These are phyloP conservation scores for Seriola rivoliana DNA, from an alignment of 2,113 vertebrate species.

Conservation along the genomic window DNA sequence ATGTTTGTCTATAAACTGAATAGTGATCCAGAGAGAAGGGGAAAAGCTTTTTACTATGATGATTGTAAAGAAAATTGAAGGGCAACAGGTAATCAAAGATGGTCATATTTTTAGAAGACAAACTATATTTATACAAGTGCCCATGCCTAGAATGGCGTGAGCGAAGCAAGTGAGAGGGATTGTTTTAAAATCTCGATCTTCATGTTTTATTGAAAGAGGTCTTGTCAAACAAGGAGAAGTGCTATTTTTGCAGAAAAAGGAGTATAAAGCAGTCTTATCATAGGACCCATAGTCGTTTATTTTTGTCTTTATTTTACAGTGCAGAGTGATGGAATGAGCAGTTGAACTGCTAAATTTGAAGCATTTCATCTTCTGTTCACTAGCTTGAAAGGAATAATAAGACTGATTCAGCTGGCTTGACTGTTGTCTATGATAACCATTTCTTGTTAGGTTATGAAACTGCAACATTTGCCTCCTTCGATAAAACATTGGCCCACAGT, in stretches of 20 bases:
- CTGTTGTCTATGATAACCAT: constrained; percentile 63
- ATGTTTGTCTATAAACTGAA: constrained; percentile 63
- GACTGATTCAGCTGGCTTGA: constrained; percentile 61
- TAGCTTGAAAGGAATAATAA: constrained; percentile 59
- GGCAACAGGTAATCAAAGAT: constrained; percentile 70
- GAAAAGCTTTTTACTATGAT: constrained; percentile 63
- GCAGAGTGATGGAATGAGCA: constrained; percentile 70
- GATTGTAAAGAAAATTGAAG: constrained; percentile 69
- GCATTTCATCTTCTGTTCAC: constrained; percentile 67
- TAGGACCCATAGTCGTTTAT: constrained; percentile 64
- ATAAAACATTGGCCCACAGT: constrained; percentile 44
- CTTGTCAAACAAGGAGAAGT: constrained; percentile 73
- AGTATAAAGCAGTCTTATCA: constrained; percentile 67
- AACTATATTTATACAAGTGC: constrained; percentile 83
- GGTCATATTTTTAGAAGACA: constrained; percentile 81
- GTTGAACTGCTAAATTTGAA: constrained; percentile 76
- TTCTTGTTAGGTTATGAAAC: constrained; percentile 44
- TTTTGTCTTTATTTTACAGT: constrained; percentile 67
- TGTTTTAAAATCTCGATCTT: constrained; percentile 81
- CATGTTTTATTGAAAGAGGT: constrained; percentile 71
- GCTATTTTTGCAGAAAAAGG: constrained; percentile 82
- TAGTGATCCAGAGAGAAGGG: constrained; percentile 62
- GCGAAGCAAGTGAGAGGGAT: constrained; percentile 75
- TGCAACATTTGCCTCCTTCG: constrained; percentile 56
- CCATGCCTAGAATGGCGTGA: constrained; percentile 66